These are phyloP conservation scores for Phocides pigmalion DNA, from an alignment of 1,140 invertebrate genomes.

Conservation along the genomic window DNA sequence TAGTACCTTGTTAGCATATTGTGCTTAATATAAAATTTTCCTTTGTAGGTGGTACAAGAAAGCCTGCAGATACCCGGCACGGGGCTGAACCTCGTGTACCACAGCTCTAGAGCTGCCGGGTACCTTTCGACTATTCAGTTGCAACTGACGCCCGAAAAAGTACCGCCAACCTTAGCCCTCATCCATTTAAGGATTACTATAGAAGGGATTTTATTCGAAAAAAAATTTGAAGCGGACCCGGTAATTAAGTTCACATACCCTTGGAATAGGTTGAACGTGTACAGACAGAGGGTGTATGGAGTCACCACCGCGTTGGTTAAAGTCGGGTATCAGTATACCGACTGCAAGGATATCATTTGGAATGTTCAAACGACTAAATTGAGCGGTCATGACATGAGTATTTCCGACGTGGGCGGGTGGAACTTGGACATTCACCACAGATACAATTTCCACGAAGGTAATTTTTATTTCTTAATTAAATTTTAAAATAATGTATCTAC, in stretches of 20 bases:
- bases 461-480: constrained; percentile 27
- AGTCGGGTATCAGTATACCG: constrained; percentile 97
- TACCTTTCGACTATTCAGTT: constrained; percentile 97
- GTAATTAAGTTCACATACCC: constrained; percentile 98
- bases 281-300: constrained; percentile 96
- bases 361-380: constrained; percentile 97
- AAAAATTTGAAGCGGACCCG: constrained; percentile 97
- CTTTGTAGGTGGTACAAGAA: constrained; percentile 93
- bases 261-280: constrained; percentile 98
- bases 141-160: constrained; percentile 94
- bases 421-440: constrained; percentile 98
- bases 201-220: constrained; percentile 96
- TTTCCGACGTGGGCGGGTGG: constrained; percentile 98
- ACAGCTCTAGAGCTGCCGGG: constrained; percentile 95
- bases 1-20: no score
- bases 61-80: constrained; percentile 96
- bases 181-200: constrained; percentile 96
- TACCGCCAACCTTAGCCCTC: constrained; percentile 91
- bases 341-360: constrained; percentile 97
- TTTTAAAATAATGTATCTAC: background rate
- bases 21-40: constrained; percentile 26
- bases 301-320: constrained; percentile 96
- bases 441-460: constrained; percentile 98
- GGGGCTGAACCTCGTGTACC: constrained; percentile 96
- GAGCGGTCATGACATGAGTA: constrained; percentile 97